These are phyloP conservation scores for Hyperoplus immaculatus DNA, from an alignment of 2,797 vertebrate genomes.

Conservation along the genomic window DNA sequence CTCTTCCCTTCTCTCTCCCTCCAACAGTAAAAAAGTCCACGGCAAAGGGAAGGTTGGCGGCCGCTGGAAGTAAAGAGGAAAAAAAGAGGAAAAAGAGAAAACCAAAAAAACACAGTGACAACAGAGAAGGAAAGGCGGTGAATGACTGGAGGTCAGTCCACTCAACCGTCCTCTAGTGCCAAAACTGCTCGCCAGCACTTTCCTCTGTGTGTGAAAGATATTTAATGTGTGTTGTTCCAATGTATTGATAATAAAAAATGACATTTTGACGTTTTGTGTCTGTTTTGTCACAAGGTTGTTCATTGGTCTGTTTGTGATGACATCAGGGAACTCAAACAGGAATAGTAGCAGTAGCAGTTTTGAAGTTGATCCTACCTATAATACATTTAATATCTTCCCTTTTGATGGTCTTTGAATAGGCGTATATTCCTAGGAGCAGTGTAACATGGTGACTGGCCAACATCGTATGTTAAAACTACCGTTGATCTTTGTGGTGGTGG, in stretches of 20 bases:
- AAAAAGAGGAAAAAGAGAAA: neutral
- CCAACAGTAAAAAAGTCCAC: conserved; percentile 90
- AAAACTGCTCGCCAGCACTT: neutral
- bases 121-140: neutral
- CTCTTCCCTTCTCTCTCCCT: neutral
- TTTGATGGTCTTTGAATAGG: neutral
- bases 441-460: neutral
- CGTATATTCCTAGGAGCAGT: neutral
- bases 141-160: neutral
- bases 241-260: conserved; percentile 66
- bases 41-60: conserved; percentile 93
- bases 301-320: neutral
- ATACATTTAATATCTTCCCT: neutral
- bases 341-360: too few species aligned
- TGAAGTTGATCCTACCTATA: neutral
- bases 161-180: neutral
- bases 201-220: conserved; percentile 9
- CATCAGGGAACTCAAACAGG: too few species aligned
- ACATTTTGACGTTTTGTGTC: neutral
- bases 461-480: neutral
- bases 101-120: neutral
- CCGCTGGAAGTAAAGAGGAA: conserved; percentile 89
- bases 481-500: neutral
- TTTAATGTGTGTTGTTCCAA: conserved; percentile 23
- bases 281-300: neutral